These are phyloP conservation scores for Steinernema hermaphroditum DNA, from an alignment of 2,888 invertebrate species.

Conservation along the genomic window DNA sequence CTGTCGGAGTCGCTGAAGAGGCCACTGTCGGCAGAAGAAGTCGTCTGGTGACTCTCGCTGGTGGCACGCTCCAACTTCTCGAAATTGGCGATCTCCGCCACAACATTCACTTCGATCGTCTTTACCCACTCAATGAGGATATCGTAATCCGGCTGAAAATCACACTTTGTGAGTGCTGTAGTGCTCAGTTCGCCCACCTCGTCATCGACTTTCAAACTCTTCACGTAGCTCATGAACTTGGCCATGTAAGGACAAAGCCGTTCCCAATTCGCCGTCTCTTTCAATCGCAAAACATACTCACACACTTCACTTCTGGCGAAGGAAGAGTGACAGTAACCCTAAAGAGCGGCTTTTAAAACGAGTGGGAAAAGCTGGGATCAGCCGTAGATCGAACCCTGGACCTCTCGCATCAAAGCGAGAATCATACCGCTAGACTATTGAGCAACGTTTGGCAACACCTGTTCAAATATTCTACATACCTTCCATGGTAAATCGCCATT, in stretches of 20 bases:
- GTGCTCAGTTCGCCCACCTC: constrained; percentile 39
- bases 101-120: not conserved
- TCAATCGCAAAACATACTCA: constrained; percentile 39
- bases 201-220: constrained; percentile 41
- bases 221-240: constrained; percentile 46
- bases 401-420: too few relatives aligned
- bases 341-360: not conserved
- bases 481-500: constrained; percentile 56
- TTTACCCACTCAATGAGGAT: constrained; percentile 40
- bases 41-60: constrained; percentile 24
- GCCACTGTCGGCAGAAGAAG: constrained; percentile 14
- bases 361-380: not conserved
- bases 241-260: constrained; percentile 48
- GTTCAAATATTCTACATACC: too few relatives aligned
- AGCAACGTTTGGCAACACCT: too few relatives aligned
- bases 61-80: constrained; percentile 6
- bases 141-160: constrained; percentile 52
- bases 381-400: too few relatives aligned
- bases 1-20: constrained; percentile 23
- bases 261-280: constrained; percentile 48
- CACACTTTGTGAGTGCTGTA: constrained; percentile 5
- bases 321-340: constrained; percentile 17
- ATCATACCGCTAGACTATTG: too few relatives aligned
- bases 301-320: constrained; percentile 10
- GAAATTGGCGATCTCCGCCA: not conserved